Evolutionary conservation across 2,888 invertebrate species (phyloP).

Genomic region (Tenthredo notha): DNA sequence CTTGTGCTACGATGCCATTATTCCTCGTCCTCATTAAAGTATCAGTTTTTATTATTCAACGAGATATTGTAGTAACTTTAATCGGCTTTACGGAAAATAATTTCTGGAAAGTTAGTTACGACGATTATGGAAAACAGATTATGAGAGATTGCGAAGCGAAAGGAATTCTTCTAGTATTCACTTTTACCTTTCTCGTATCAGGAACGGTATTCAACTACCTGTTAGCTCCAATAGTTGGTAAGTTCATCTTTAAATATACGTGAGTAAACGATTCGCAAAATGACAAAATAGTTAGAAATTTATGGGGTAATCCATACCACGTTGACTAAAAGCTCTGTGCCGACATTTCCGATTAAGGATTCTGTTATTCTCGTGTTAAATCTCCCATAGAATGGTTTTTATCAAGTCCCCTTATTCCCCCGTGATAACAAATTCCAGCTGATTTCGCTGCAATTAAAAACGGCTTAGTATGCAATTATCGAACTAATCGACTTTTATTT

Average conservation of each 20-base stretch:
- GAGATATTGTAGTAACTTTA: constrained; percentile 56
- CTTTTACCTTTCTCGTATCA: constrained; percentile 58
- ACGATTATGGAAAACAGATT: constrained; percentile 58
- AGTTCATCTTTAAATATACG: constrained; percentile 41
- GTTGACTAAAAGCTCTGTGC: not conserved
- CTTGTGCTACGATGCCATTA: constrained; percentile 59
- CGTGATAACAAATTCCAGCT: not conserved
- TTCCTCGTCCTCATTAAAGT: constrained; percentile 60
- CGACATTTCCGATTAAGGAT: not conserved
- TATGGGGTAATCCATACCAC: not conserved
- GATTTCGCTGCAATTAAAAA: not conserved
- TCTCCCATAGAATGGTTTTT: not conserved
- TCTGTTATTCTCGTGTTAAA: not conserved
- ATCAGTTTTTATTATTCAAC: constrained; percentile 55
- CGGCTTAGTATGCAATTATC: too few relatives aligned
- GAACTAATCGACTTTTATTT: too few relatives aligned
- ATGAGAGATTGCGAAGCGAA: constrained; percentile 59
- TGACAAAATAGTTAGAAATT: not conserved
- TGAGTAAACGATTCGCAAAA: not conserved
- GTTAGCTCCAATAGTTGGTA: constrained; percentile 61
- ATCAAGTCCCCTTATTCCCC: too few relatives aligned
- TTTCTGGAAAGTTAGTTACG: constrained; percentile 61
- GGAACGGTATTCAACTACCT: constrained; percentile 59
- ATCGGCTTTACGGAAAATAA: constrained; percentile 59
- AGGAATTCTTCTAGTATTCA: constrained; percentile 54